phyloP scores from a whole-genome alignment of 1,140 invertebrate species.

The Eurytemora carolleeae region DNA sequence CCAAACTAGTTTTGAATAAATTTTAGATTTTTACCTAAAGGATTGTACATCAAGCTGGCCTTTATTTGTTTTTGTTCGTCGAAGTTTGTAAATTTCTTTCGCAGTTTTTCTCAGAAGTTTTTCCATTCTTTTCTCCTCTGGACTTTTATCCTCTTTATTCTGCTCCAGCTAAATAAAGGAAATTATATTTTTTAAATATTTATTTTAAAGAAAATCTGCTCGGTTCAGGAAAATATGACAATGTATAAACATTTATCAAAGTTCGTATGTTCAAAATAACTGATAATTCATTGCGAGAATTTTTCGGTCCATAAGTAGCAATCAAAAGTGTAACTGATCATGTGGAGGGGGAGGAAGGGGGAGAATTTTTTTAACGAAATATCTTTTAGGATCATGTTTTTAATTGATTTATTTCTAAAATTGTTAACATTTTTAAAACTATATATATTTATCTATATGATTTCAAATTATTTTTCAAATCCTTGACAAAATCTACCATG shows the following conservation, averaged over 20 bases:
- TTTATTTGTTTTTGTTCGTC: constrained; percentile 61
- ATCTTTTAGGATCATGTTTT: too few species aligned
- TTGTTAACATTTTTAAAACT: too few species aligned
- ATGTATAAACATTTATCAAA: background rate
- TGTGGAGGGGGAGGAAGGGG: too few species aligned
- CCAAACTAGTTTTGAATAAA: too few species aligned
- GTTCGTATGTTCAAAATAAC: background rate
- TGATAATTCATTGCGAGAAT: constrained; percentile 3
- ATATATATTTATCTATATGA: too few species aligned
- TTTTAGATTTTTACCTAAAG: constrained; percentile 69
- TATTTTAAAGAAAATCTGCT: background rate
- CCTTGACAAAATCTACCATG: too few species aligned
- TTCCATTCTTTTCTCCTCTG: constrained; percentile 52
- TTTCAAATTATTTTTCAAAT: too few species aligned
- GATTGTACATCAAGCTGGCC: constrained; percentile 72
- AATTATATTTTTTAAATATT: too few species aligned
- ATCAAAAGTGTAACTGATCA: background rate
- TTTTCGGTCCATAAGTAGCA: background rate
- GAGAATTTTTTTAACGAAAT: too few species aligned
- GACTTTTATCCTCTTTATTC: constrained; percentile 37
- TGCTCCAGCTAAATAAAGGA: constrained; percentile 25
- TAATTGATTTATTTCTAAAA: too few species aligned
- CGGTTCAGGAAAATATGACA: background rate
- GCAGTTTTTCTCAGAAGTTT: constrained; percentile 63
- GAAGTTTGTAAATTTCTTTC: constrained; percentile 66